Evolutionary conservation across 2,113 vertebrate species (phyloP).

Genomic region (Megaceryle torquata): DNA sequence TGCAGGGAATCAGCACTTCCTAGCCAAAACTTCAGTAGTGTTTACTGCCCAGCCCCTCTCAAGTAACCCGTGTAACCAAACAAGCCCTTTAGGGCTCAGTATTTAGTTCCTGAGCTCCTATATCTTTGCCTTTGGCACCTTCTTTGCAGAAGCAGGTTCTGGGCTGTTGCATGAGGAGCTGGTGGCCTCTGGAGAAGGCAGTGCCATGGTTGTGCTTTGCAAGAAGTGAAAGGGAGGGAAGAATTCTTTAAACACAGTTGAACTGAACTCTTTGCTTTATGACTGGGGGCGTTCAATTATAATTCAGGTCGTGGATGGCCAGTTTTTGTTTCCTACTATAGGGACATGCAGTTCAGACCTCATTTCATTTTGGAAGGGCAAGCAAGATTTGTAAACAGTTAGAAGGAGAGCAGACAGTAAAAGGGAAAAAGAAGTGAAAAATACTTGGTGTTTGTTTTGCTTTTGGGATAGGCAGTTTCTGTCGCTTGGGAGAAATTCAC

Average conservation of each 20-base stretch:
- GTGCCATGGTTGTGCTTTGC: background rate
- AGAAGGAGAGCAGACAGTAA: background rate
- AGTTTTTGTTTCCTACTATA: background rate
- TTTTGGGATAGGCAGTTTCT: background rate
- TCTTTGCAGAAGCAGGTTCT: background rate
- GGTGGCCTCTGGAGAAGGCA: background rate
- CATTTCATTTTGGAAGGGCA: background rate
- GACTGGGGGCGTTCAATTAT: background rate
- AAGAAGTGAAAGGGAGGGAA: background rate
- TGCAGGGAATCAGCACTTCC: background rate
- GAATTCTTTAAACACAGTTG: background rate
- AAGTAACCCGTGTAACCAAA: background rate
- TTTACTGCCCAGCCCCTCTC: background rate
- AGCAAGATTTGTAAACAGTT: background rate
- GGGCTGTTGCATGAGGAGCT: background rate
- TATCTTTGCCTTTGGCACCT: background rate
- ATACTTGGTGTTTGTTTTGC: background rate
- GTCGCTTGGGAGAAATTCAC: background rate
- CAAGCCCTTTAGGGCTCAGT: background rate
- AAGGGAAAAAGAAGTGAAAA: background rate
- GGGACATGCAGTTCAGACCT: background rate
- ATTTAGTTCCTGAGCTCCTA: background rate
- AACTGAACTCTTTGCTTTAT: background rate
- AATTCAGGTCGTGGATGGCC: background rate
- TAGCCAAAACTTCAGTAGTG: background rate